Base-by-base conservation (phyloP, 2,888 invertebrate genomes). In the Noctua janthina region DNA sequence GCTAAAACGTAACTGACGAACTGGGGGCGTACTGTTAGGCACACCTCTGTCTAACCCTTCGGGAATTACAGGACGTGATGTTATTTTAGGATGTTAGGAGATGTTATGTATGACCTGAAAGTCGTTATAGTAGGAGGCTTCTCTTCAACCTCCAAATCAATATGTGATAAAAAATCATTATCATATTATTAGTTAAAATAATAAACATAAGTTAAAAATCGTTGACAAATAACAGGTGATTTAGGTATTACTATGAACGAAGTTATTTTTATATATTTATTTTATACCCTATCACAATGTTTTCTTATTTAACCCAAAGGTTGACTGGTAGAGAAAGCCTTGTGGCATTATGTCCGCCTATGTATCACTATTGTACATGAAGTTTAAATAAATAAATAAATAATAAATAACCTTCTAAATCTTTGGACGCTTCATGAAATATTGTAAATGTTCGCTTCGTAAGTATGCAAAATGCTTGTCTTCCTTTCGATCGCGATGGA, bases 381-480 rank as follows among this genome's bases (percentile, higher is more conserved):
- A 29, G 29, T 29, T 29, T 29, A 29, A 29, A 29, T 29, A 29
- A 29, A 29, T 29, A 29, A 29, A 29, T 1, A 29, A 29, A 29
- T 1, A 29, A 29, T 29, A 29, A 29, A 29, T 29, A 29, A 29
- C 11, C 3, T 20, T 66, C n/a, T 71, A 66, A 35, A 8, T 39
- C 23, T 20, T 23, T 29, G 6, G 1, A 64, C 20, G 2, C 15
- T 70, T 59, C 29, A 13, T 35, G 69, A 51, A 51, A 78, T 11
- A 79, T 46, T 23, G 3, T 23, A 72, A 17, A 13, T 72, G 15
- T 20, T 7, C 8, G 20, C n/a, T 39, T 62, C 68, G 69, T 75
- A 69, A 54, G 76, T 78, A 78, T 68, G 54, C 35, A 64, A 83
- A 46, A 72, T 29, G 23, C 3, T 72, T n/a, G 10, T 29, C 3